Base-by-base conservation (phyloP, 1,140 invertebrate genomes). In the Augochlora pura region DNA sequence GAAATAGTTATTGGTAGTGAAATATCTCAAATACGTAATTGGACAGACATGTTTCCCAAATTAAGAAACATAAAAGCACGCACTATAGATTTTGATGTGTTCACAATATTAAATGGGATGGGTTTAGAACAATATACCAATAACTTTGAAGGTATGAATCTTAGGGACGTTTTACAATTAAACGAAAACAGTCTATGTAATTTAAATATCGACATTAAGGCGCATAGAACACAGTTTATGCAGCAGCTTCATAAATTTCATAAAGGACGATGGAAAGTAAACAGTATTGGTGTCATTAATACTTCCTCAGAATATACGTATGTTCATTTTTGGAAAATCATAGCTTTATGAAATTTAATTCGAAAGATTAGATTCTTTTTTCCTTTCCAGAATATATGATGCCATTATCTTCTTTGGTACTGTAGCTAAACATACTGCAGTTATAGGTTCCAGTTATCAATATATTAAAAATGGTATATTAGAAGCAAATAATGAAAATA, bases 121-220 rank as follows among this genome's bases (percentile, higher is more conserved):
- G 91, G 92, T 64, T 93, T 94, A 75, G 94, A 94, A 64, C 88
- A 81, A 70, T 91, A 94, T 65, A 86, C 75, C 16, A 59, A 82
- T 23, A 62, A 89, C 21, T 94, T 94, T 80, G 83, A 87, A 77
- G 93, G 92, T 25, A 93, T 94, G 81, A 88, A 91, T 84, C 87
- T 95, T n/a, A 92, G 91, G 75, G 91, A 83, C 18, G 94, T 95
- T 83, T 84, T 95, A n/a, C 87, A 92, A 38, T 76, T 95, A 18
- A 92, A 92, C 73, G 94, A 94, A 54, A 85, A 93, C 2, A 93
- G 94, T 81, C 89, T 95, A 81, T 77, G 90, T 2, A 87, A 89
- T 54, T 77, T 95, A 57, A 94, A 94, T 65, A 90, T 95, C 23
- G 90, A 94, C 27, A 92, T 95, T 79, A 92, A 92, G 66, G 93